Evolutionary conservation across 2,797 vertebrate species (phyloP).

Genomic region (Pangasius djambal): DNA sequence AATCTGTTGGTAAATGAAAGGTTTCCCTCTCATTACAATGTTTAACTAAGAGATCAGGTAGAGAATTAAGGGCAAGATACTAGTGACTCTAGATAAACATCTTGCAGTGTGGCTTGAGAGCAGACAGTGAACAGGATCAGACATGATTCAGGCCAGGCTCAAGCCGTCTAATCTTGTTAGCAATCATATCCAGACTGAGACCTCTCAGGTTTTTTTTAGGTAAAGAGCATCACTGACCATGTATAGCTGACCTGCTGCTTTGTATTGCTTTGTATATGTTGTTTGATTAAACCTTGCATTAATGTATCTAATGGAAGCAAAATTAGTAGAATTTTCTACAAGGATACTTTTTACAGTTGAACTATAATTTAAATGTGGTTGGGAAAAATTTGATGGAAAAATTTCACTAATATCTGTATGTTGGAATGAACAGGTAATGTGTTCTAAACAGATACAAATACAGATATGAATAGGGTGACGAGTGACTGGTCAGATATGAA

Average conservation of each 20-base stretch:
- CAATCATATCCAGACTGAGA: conserved; percentile 16
- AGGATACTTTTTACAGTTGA: background rate
- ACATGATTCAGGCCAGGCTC: background rate
- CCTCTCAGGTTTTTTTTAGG: background rate
- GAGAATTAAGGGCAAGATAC: conserved; percentile 25
- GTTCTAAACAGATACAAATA: background rate
- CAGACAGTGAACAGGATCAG: conserved; percentile 5
- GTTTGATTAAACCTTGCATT: background rate
- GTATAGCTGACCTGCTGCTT: conserved; percentile 1
- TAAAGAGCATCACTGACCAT: too few species aligned
- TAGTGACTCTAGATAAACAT: conserved; percentile 15
- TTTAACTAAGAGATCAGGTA: background rate
- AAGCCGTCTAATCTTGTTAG: conserved; percentile 39
- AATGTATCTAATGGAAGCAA: background rate
- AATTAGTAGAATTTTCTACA: background rate
- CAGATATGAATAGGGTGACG: background rate
- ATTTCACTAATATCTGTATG: background rate
- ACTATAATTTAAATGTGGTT: background rate
- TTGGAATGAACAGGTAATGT: background rate
- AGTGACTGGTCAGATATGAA: background rate
- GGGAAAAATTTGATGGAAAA: background rate
- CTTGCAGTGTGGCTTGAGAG: background rate
- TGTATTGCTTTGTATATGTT: background rate
- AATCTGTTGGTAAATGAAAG: background rate
- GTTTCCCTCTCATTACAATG: background rate